Evolutionary conservation across 2,888 invertebrate species (phyloP).

Genomic region (Amphipyra tragopoginis): DNA sequence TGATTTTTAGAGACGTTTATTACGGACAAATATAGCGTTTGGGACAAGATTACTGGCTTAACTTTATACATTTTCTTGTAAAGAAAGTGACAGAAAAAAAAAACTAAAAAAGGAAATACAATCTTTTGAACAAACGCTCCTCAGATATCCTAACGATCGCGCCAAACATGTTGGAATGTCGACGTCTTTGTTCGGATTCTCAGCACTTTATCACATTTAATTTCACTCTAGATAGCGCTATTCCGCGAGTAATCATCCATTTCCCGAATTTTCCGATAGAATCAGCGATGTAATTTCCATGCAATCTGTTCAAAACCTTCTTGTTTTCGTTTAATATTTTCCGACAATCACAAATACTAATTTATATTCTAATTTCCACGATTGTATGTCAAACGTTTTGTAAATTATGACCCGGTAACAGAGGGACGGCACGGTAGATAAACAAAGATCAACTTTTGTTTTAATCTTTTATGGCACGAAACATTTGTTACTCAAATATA

Average conservation of each 20-base stretch:
- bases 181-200: slow-evolving; percentile 38
- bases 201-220: slow-evolving; percentile 43
- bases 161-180: slow-evolving; percentile 51
- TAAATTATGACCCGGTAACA: slow-evolving; percentile 27
- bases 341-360: slow-evolving; percentile 31
- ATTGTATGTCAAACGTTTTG: slow-evolving; percentile 22
- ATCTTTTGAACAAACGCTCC: too few relatives aligned
- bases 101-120: too few relatives aligned
- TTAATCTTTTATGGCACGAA: slow-evolving; percentile 22
- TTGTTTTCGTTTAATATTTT: slow-evolving; percentile 29
- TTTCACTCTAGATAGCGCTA: slow-evolving; percentile 28
- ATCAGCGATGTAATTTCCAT: slow-evolving; percentile 37
- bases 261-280: slow-evolving; percentile 33
- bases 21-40: too few relatives aligned
- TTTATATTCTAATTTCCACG: slow-evolving; percentile 38
- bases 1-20: too few relatives aligned
- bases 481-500: slow-evolving; percentile 40
- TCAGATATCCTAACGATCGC: slow-evolving; percentile 35
- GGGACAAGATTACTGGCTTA: too few relatives aligned
- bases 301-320: slow-evolving; percentile 35
- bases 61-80: too few relatives aligned
- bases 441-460: slow-evolving; percentile 27
- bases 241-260: slow-evolving; percentile 26
- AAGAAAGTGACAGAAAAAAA: too few relatives aligned
- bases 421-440: slow-evolving; percentile 22